phyloP scores from a whole-genome alignment of 2,797 vertebrate genomes.

The Chrysocyon brachyurus region DNA sequence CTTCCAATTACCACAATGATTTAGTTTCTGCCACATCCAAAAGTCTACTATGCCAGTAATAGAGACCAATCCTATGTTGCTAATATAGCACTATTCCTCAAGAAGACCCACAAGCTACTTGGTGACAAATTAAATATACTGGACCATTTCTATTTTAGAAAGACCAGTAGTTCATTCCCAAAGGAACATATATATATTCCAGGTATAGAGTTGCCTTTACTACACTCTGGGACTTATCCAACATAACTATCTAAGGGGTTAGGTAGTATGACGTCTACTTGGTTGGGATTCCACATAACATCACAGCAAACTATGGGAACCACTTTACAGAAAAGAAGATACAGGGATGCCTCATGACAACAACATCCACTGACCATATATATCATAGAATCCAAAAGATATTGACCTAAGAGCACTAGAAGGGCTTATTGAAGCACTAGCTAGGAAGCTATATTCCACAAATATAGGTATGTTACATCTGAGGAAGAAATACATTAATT shows the following conservation, averaged over 20 bases:
- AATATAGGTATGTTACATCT: background rate
- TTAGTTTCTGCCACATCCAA: background rate
- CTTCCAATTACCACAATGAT: background rate
- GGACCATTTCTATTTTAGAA: background rate
- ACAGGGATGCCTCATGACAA: background rate
- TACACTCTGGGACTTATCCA: background rate
- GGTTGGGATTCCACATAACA: background rate
- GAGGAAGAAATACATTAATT: background rate
- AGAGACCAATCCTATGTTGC: background rate
- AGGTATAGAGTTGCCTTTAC: background rate
- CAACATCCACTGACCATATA: background rate
- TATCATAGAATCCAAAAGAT: background rate
- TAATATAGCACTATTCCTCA: background rate
- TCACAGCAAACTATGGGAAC: background rate
- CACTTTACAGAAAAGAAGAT: background rate
- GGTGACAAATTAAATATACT: background rate
- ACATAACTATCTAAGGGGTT: background rate
- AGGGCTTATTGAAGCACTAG: background rate
- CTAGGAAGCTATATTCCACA: background rate
- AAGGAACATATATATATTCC: background rate
- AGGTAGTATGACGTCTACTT: background rate
- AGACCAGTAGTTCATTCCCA: background rate
- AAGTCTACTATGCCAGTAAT: background rate
- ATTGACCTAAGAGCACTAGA: background rate
- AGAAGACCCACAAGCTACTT: background rate